Percentiles rank a stretch among this genome's conserved stretches.
These are phyloP conservation scores for Celastrina argiolus DNA, from an alignment of 2,888 invertebrate genomes.

Conservation along the genomic window DNA sequence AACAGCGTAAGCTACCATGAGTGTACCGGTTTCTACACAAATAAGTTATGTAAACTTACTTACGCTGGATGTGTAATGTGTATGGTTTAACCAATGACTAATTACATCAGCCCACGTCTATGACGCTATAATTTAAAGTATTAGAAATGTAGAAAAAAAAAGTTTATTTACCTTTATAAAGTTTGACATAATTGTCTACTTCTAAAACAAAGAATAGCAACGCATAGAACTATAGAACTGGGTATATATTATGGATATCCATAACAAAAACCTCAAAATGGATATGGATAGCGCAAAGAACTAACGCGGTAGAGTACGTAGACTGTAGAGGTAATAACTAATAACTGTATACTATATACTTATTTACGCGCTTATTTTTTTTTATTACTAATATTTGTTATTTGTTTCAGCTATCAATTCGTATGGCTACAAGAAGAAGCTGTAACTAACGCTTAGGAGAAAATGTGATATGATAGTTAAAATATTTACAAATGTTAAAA, in stretches of 20 bases:
- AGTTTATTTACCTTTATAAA: too few species aligned
- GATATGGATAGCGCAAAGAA: too few species aligned
- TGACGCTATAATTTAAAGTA: background rate
- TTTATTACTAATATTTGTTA: constrained; percentile 26
- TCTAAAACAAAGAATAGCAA: too few species aligned
- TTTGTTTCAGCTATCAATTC: constrained; percentile 82
- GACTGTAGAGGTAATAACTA: too few species aligned
- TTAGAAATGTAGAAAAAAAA: too few species aligned
- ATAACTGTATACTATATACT: too few species aligned
- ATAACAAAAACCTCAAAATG: too few species aligned
- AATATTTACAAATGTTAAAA: background rate
- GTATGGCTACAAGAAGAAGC: constrained; percentile 82
- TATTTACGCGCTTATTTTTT: too few species aligned
- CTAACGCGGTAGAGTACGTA: too few species aligned
- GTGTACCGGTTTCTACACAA: background rate
- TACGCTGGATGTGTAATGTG: background rate
- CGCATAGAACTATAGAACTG: too few species aligned
- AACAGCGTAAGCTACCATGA: background rate
- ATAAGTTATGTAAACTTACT: background rate
- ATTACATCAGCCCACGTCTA: background rate
- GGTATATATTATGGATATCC: too few species aligned
- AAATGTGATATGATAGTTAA: constrained; percentile 31
- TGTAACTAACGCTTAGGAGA: constrained; percentile 34
- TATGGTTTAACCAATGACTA: background rate
- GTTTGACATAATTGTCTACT: too few species aligned